Conservation (phyloP, 2,888 invertebrate species). For the Xanthorhoe spadicearia region DNA sequence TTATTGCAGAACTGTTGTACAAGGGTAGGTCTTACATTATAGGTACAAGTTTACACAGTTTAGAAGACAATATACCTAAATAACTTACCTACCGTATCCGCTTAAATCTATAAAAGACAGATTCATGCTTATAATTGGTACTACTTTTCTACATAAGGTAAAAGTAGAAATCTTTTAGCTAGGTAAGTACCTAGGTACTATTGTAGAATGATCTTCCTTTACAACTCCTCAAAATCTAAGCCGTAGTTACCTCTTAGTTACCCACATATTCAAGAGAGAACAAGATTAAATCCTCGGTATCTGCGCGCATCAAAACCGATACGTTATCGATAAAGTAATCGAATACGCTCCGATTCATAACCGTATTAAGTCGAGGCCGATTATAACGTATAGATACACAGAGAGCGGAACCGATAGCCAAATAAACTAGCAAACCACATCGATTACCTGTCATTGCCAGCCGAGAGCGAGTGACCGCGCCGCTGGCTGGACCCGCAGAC, state of each 20-base stretch:
- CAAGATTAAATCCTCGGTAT: constrained; percentile 34
- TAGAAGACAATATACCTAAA: too few relatives aligned
- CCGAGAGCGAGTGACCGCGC: constrained; percentile 72
- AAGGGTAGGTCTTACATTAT: too few relatives aligned
- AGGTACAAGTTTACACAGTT: too few relatives aligned
- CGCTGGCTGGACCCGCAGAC: constrained; percentile 59
- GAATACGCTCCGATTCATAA: constrained; percentile 69
- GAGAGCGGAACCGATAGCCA: constrained; percentile 79
- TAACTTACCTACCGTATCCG: too few relatives aligned
- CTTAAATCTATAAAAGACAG: too few relatives aligned
- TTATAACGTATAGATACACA: constrained; percentile 79
- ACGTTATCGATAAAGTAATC: constrained; percentile 47
- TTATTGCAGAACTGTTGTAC: too few relatives aligned
- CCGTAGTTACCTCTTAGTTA: neutral
- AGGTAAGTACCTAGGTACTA: too few relatives aligned
- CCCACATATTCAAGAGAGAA: constrained; percentile 6
- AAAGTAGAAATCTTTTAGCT: too few relatives aligned
- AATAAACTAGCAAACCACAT: constrained; percentile 83
- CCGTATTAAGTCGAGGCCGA: constrained; percentile 69
- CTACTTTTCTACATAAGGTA: too few relatives aligned
- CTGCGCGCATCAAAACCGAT: constrained; percentile 55
- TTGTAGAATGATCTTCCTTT: neutral
- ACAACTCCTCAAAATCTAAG: neutral
- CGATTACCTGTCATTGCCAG: constrained; percentile 83
- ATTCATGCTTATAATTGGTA: too few relatives aligned